Percentiles rank a stretch among this genome's conserved stretches.
Evolutionary conservation across 35 echinoderm and acorn worm genomes (phyloP).

Genomic region (Ophioderma brevispina): DNA sequence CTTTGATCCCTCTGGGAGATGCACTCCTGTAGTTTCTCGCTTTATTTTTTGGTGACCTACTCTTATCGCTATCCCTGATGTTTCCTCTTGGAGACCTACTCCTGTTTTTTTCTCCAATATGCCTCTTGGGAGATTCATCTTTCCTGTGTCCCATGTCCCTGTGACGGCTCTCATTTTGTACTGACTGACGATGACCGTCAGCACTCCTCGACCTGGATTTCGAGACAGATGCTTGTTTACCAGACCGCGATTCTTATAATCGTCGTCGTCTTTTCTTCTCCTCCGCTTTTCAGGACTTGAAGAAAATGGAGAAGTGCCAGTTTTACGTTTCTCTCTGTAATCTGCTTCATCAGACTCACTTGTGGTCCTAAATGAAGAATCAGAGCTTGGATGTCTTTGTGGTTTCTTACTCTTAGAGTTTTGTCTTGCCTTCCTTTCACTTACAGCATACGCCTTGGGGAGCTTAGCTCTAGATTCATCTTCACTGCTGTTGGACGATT

Average conservation of each 20-base stretch:
- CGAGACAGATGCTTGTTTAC: no score
- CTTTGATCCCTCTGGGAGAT: no score
- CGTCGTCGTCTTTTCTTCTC: background rate
- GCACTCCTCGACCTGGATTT: conserved; percentile 1
- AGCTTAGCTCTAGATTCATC: background rate
- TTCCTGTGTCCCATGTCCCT: background rate
- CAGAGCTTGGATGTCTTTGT: conserved; percentile 28
- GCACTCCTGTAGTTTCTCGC: no score
- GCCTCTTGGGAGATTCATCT: background rate
- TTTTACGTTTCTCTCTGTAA: background rate
- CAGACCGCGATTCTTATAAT: no score
- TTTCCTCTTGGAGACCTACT: background rate
- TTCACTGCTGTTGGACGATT: conserved; percentile 6
- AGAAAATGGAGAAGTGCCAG: background rate
- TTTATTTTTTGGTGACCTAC: background rate
- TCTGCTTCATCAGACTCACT: conserved; percentile 3
- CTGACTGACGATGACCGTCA: background rate
- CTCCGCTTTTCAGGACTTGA: conserved; percentile 6
- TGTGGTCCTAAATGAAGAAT: background rate
- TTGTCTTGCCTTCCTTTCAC: background rate
- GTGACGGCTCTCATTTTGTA: background rate
- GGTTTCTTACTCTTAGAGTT: background rate
- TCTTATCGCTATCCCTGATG: background rate
- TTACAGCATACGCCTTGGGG: conserved; percentile 44
- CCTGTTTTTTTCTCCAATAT: background rate